These are phyloP conservation scores for Ammospiza maritima DNA, from an alignment of 2,797 vertebrate genomes.

Conservation along the genomic window DNA sequence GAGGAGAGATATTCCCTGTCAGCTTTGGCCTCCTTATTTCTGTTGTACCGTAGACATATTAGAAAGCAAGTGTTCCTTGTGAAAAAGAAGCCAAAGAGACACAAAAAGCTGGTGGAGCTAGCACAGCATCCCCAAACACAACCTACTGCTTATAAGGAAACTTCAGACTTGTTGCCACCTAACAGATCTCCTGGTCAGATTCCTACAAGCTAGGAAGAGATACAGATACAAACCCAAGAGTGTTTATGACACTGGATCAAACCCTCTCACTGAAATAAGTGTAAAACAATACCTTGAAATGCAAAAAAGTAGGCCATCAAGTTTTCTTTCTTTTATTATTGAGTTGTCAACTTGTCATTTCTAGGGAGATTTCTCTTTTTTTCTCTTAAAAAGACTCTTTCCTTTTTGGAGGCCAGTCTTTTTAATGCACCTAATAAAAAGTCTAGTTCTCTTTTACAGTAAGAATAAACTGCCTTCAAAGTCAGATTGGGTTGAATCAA, in stretches of 20 bases:
- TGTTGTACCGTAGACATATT: not conserved
- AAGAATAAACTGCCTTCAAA: not conserved
- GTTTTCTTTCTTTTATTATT: not conserved
- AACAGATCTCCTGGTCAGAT: not conserved
- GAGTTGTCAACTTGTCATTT: not conserved
- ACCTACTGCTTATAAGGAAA: not conserved
- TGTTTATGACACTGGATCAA: not conserved
- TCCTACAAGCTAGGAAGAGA: not conserved
- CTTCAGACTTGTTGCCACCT: not conserved
- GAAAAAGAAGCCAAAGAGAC: not conserved
- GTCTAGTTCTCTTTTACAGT: not conserved
- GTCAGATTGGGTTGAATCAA: not conserved
- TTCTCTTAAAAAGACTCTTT: not conserved
- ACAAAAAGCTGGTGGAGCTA: not conserved
- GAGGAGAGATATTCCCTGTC: not conserved
- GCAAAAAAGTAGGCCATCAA: not conserved
- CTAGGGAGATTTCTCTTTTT: not conserved
- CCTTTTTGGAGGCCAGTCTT: not conserved
- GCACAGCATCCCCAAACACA: not conserved
- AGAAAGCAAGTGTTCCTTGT: not conserved
- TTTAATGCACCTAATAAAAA: not conserved
- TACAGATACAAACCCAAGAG: not conserved
- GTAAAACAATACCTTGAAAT: not conserved
- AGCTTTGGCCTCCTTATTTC: not conserved
- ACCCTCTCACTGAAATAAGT: not conserved